Evolutionary conservation across 1,140 invertebrate genomes (phyloP), one percentile per base, ranked within the genome.

Genomic region (Asobara japonica): DNA sequence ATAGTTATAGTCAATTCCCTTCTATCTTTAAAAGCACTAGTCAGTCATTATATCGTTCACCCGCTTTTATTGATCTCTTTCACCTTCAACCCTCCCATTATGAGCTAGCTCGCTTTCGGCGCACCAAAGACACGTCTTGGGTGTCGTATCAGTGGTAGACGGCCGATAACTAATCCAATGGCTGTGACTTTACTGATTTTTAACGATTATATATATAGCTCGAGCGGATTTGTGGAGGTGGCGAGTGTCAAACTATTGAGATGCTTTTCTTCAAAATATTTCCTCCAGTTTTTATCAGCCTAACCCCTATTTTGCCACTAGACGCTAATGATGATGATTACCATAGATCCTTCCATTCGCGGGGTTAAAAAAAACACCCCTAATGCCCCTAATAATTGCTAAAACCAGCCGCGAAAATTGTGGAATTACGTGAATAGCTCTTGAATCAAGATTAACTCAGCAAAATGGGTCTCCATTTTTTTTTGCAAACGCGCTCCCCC

Each of bases 1-100:
- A 18, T 18, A 18, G 51, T 56, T 56, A 56, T 56, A 56, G 20
- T 36, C 31, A 36, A 36, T 25, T 56, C 7, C 51, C n/a, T 56
- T 56, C 22, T 18, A 1, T 22, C 4, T 51, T 0, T 13, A 25
- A 10, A 22, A 27, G n/a, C 45, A 16, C 20, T 51, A 51, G n/a
- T 51, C 20, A 51, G 51, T 25, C 25, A 56, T 56, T 56, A 56
- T 27, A 45, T 16, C 41, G n/a, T 45, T 45, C 41, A 45, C 7
- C n/a, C 41, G 41, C 5, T 22, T 56, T 56, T 56, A 56, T 56
- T 13, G 51, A 56, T 56, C 51, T 56, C 51, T 56, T 56, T 56
- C 22, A 56, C 51, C 20, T 56, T 10, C 51, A 27, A 10, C 22
- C 18, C 10, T 56, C n/a, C 41, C 41, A 45, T 45, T 45, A 45